Conservation (phyloP, 2,888 invertebrate species). For the Neoitamus cyanurus region DNA sequence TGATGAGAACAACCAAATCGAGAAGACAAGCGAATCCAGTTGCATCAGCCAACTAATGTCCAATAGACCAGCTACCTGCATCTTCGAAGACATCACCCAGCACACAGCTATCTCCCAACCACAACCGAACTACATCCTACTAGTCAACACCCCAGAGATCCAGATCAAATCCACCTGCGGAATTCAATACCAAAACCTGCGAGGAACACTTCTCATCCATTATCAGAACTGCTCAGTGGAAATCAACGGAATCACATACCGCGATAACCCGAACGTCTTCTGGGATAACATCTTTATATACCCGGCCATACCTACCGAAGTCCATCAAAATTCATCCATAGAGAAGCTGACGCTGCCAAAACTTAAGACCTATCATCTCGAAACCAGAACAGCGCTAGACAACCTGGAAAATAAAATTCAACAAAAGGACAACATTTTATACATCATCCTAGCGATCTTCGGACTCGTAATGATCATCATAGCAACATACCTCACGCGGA, state of each 20-base stretch:
- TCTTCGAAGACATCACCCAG: not conserved
- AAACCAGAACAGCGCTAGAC: not conserved
- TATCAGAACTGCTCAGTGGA: not conserved
- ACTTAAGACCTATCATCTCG: not conserved
- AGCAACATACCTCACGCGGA: too few species aligned
- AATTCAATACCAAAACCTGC: not conserved
- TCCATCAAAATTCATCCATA: not conserved
- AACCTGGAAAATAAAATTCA: not conserved
- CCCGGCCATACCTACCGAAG: not conserved
- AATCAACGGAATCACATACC: constrained; percentile 1
- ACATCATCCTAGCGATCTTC: too few species aligned
- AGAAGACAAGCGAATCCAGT: constrained; percentile 22
- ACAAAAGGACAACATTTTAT: not conserved
- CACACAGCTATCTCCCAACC: constrained; percentile 4
- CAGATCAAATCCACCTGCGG: too few species aligned
- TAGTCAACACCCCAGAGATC: constrained; percentile 7
- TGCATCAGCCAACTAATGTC: constrained; percentile 1
- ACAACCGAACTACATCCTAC: constrained; percentile 29
- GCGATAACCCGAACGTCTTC: not conserved
- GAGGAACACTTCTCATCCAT: not conserved
- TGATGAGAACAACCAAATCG: constrained; percentile 22
- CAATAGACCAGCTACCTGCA: constrained; percentile 24
- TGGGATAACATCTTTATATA: constrained; percentile 1
- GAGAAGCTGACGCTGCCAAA: not conserved
- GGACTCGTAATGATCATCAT: too few species aligned